A percentile compares a stretch with the other conserved stretches of the same genome.
These are phyloP conservation scores for Microplitis deprimator DNA, from an alignment of 2,888 invertebrate species.

Conservation along the genomic window DNA sequence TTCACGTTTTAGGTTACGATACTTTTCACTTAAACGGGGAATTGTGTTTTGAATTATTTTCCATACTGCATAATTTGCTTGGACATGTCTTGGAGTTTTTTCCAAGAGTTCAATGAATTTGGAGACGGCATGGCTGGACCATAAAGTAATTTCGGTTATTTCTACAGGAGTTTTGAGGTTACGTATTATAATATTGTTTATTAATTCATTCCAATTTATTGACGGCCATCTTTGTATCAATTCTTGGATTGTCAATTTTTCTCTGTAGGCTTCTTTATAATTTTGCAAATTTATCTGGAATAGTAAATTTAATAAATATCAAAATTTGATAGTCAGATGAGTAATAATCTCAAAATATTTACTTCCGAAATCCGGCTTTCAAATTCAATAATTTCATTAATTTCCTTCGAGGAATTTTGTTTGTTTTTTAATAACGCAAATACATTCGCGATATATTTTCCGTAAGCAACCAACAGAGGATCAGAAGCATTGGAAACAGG, in stretches of 20 bases:
- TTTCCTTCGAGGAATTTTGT: neutral
- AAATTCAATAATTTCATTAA: neutral
- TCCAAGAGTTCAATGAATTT: neutral
- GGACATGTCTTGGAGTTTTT: neutral
- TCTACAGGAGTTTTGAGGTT: neutral
- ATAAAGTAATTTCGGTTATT: neutral
- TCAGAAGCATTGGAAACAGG: neutral
- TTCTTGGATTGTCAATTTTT: neutral
- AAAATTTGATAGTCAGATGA: too few species aligned
- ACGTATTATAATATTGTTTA: neutral
- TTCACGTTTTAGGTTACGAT: neutral
- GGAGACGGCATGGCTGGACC: neutral
- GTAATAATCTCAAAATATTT: neutral
- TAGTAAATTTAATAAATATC: too few species aligned
- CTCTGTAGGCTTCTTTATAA: neutral
- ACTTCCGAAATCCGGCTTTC: neutral
- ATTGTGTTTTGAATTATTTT: neutral
- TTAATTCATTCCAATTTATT: neutral
- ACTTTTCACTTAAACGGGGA: neutral
- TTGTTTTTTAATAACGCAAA: neutral
- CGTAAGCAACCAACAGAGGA: neutral
- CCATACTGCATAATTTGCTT: neutral
- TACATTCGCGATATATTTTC: neutral
- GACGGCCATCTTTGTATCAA: neutral
- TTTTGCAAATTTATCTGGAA: neutral